A percentile compares a stretch with the other conserved stretches of the same genome.
These are phyloP conservation scores for Lophochroa leadbeateri DNA, from an alignment of 2,113 vertebrate species.

Conservation along the genomic window DNA sequence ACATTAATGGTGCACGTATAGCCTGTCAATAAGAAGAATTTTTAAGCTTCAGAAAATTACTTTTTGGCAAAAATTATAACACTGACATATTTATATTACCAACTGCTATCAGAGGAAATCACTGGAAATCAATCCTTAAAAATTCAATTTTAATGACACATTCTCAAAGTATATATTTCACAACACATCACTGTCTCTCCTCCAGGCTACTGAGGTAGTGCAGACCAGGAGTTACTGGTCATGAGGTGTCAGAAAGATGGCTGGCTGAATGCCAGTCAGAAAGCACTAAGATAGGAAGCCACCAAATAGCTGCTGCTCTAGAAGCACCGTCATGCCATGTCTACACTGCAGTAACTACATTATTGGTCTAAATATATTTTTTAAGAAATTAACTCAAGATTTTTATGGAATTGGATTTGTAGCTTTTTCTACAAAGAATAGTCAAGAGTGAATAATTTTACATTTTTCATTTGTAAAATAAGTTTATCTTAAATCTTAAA, in stretches of 20 bases:
- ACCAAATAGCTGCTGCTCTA: neutral
- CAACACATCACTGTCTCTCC: neutral
- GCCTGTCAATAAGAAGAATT: neutral
- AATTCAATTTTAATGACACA: neutral
- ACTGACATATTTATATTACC: neutral
- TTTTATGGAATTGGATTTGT: neutral
- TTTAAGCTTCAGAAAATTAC: neutral
- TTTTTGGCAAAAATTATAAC: neutral
- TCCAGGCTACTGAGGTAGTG: neutral
- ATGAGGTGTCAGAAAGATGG: neutral
- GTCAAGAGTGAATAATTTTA: neutral
- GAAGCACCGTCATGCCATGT: neutral
- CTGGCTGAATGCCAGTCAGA: neutral
- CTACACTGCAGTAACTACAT: neutral
- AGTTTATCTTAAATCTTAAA: neutral
- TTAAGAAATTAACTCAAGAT: neutral
- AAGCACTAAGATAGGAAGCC: neutral
- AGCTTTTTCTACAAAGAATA: neutral
- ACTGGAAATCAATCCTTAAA: neutral
- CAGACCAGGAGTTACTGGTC: neutral
- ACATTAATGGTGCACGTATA: neutral
- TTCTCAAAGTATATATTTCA: neutral
- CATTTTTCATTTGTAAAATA: neutral
- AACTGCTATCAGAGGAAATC: neutral
- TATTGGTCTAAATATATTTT: neutral